These are phyloP conservation scores for Hirtodrosophila trivittata DNA, from an alignment of 2,888 invertebrate genomes.

Conservation along the genomic window DNA sequence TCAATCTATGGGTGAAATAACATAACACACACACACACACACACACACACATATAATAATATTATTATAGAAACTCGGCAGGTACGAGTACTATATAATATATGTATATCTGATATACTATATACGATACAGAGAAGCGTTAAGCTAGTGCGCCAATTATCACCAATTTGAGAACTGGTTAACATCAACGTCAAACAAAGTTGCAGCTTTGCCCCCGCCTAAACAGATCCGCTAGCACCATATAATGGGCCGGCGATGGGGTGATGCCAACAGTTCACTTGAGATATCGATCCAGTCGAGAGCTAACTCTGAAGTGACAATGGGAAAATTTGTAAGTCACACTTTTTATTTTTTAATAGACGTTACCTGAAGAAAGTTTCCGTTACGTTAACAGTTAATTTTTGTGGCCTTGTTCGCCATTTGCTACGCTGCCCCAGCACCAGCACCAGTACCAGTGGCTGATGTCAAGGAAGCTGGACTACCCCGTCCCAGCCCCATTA, in stretches of 20 bases:
- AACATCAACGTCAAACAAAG: conserved; percentile 54
- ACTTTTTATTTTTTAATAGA: not conserved
- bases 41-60: conserved; percentile 25
- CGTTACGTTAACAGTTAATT: conserved; percentile 58
- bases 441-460: conserved; percentile 58
- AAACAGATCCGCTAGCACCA: conserved; percentile 28
- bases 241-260: conserved; percentile 47
- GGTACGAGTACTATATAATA: conserved; percentile 13
- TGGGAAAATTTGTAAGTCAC: conserved; percentile 50
- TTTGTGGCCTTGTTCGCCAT: conserved; percentile 64
- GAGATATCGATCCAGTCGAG: conserved; percentile 33
- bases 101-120: no score
- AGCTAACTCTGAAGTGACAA: conserved; percentile 10
- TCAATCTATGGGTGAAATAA: conserved; percentile 45
- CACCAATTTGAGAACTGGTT: conserved; percentile 74
- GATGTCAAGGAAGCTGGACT: conserved; percentile 34
- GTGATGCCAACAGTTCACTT: conserved; percentile 42
- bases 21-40: conserved; percentile 15
- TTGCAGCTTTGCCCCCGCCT: conserved; percentile 11
- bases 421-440: conserved; percentile 67
- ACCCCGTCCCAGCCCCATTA: conserved; percentile 74
- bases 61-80: conserved; percentile 51
- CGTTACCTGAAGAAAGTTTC: conserved; percentile 2
- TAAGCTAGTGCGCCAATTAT: conserved; percentile 63
- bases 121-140: not conserved